phyloP scores from a whole-genome alignment of 2,797 vertebrate species.

The Sebastes aleutianus region DNA sequence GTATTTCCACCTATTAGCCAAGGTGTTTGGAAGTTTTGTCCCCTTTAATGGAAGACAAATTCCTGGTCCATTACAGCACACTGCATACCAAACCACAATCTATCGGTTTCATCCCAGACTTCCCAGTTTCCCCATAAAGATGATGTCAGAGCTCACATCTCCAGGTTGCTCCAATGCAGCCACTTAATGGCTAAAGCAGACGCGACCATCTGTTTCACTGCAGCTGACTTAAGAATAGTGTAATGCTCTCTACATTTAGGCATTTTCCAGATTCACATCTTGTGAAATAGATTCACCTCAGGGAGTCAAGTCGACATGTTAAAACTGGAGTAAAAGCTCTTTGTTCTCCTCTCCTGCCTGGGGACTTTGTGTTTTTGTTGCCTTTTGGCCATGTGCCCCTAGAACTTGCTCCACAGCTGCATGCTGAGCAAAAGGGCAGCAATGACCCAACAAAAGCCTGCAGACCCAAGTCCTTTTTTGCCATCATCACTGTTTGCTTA shows the following conservation, averaged over 20 bases:
- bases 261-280: constrained; percentile 25
- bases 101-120: constrained; percentile 32
- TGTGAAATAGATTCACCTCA: constrained; percentile 21
- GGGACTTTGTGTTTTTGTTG: constrained; percentile 1
- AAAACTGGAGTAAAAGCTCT: constrained; percentile 47
- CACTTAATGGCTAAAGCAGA: constrained; percentile 64
- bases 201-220: constrained; percentile 52
- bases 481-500: constrained; percentile 19
- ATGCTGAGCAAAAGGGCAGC: constrained; percentile 35
- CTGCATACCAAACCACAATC: constrained; percentile 10
- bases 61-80: constrained; percentile 21
- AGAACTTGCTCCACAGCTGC: constrained; percentile 44
- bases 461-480: constrained; percentile 15
- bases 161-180: constrained; percentile 22
- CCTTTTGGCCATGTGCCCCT: constrained; percentile 32
- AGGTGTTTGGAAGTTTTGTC: neutral
- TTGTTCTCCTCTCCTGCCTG: constrained; percentile 47
- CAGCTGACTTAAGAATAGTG: constrained; percentile 33
- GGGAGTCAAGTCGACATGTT: constrained; percentile 32
- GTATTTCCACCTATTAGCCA: constrained; percentile 17
- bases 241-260: neutral
- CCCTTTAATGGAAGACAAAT: constrained; percentile 3
- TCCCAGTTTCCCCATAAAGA: constrained; percentile 45
- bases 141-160: constrained; percentile 58
- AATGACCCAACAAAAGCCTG: constrained; percentile 20